Conservation (phyloP, 2,888 invertebrate genomes). For the Amphipoea lucens region DNA sequence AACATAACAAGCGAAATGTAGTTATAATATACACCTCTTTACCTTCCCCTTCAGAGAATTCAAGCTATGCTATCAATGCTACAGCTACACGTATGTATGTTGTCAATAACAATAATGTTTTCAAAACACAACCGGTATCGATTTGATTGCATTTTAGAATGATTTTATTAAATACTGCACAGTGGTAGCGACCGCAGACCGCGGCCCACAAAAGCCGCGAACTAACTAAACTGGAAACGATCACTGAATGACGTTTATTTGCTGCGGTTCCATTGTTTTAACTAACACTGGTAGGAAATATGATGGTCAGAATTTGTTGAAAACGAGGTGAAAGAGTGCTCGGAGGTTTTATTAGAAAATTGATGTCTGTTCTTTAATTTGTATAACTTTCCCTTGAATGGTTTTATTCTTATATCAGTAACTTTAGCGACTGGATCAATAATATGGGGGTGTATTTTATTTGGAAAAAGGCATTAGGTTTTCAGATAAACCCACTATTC, state of each 20-base stretch:
- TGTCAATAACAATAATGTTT: background rate
- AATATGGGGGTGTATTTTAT: no score
- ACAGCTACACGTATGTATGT: background rate
- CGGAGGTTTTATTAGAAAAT: background rate
- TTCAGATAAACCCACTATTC: background rate
- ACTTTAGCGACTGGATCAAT: background rate
- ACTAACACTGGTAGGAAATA: slow-evolving; percentile 22
- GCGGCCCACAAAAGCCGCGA: slow-evolving; percentile 42
- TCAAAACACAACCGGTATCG: slow-evolving; percentile 27
- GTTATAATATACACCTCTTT: background rate
- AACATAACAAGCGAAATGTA: background rate
- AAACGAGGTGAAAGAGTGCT: background rate
- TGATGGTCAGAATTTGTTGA: slow-evolving; percentile 25
- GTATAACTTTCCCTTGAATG: background rate
- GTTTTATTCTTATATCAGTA: background rate
- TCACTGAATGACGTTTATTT: slow-evolving; percentile 50
- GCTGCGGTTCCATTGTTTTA: slow-evolving; percentile 50
- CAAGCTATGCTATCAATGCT: background rate
- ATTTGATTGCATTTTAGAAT: slow-evolving; percentile 32
- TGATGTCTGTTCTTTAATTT: background rate
- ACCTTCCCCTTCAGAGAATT: background rate
- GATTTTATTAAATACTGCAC: slow-evolving; percentile 46
- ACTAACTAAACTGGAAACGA: slow-evolving; percentile 52
- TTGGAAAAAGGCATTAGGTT: background rate
- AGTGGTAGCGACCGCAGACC: slow-evolving; percentile 30